Conservation (phyloP, 2,797 vertebrate genomes). For the Coluber constrictor region DNA sequence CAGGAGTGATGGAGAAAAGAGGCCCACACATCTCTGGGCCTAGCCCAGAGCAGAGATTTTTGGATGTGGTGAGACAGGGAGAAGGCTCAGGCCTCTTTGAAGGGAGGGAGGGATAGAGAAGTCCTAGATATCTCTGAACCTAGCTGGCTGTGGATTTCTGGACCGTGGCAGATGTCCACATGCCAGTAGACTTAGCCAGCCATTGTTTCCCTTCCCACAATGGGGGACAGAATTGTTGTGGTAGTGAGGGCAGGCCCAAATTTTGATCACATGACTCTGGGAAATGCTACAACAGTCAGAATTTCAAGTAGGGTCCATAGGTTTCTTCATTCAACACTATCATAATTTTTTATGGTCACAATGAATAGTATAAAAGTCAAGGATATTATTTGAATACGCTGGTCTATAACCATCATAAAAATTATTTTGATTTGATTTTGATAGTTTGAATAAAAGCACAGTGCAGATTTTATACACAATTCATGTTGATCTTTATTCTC, state of each 20-base stretch:
- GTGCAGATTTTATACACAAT: neutral
- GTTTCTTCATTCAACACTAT: neutral
- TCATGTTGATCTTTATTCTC: neutral
- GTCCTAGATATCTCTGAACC: neutral
- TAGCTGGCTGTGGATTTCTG: neutral
- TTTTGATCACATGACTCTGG: neutral
- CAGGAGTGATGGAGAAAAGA: neutral
- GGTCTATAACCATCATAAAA: neutral
- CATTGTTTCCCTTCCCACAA: neutral
- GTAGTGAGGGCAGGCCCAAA: neutral
- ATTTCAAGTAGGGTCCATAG: neutral
- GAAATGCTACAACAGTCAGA: neutral
- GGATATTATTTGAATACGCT: neutral
- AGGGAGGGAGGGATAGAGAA: accelerated
- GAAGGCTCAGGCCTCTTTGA: neutral
- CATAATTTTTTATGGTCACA: neutral
- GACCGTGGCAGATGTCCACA: neutral
- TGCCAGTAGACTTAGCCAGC: neutral
- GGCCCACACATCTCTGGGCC: neutral
- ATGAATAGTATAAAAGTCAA: neutral
- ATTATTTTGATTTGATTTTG: neutral
- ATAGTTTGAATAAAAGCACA: neutral
- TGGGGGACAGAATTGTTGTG: neutral
- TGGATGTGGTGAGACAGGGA: neutral
- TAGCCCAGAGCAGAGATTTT: neutral